Base-by-base conservation (phyloP, 2,888 invertebrate genomes). In the Ophion costatus region DNA sequence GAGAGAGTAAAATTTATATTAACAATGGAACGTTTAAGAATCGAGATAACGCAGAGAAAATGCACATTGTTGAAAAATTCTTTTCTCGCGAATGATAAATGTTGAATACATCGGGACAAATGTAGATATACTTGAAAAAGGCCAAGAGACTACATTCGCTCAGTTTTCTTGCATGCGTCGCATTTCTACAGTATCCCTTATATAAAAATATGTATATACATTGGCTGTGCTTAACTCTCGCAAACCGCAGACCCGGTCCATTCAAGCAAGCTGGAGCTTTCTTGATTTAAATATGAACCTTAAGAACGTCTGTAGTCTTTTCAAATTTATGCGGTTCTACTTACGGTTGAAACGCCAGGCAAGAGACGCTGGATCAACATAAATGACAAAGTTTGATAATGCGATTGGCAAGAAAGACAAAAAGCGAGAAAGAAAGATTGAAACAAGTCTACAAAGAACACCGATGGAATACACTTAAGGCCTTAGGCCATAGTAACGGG, bases 341-440 rank as follows among this genome's bases (percentile, higher is more conserved):
- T 33, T 56, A 33, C 51, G 56, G 29, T 70, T 7, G 20, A 70
- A 70, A 57, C 56, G 24, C 57, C n/a, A 56, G 11, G 33, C 29
- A 57, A 70, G 56, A 33, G 70, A 57, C n/a, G 22, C 42, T 45
- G 42, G 42, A 10, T 17, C 67, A 42, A 67, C 42, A 20, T 20
- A 56, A 70, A 70, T 57, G 70, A 56, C n/a, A 20, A 70, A 70
- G 56, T 70, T 70, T 70, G n/a, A 33, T 70, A 70, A 70, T 70
- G 45, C 70, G 70, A 57, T 70, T 57, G 42, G 42, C 10, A 29
- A 63, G n/a, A 10, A 38, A 11, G 67, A 67, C 11, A 67, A 20
- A 42, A 2, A 38, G 17, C 14, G 66, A 38, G 51, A 51, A 29
- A 24, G 29, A n/a, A 69, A 69, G 29, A 14, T 24, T 7, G 29